Base-by-base conservation (phyloP, 2,797 vertebrate species). In the Ptychobarbus kaznakovi region DNA sequence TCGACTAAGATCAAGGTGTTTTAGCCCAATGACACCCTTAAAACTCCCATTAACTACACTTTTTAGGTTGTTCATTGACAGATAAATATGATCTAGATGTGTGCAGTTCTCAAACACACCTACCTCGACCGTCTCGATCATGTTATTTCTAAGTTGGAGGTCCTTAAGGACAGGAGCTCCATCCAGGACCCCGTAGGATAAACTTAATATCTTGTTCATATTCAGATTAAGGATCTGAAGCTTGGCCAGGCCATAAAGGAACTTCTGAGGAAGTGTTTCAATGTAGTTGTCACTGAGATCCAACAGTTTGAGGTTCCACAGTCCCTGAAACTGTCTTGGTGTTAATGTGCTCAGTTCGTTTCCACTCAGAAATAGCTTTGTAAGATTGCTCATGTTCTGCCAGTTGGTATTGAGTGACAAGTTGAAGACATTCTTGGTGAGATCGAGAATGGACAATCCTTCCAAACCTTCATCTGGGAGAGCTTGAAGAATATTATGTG, bases 211-310 rank as follows among this genome's bases (percentile, higher is more conserved):
- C 65, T 86, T 77, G 84, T 95, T 95, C 40, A 89, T 86, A 32
- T 89, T 93, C 70, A 95, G 61, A 61, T 72, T 81, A 58, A 95
- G 90, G 0, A 49, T 91, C 53, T 89, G 82, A 40, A 95, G 90
- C 1, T 85, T 75, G 20, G 18, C 32, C 58, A 94, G 86, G 22
- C 92, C 93, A 8, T 32, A 42, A 4, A 95, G 89, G 75, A 91
- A 75, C 13, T 89, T 90, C 0, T 1, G 15, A 0, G 92, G 88
- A 20, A 95, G 70, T 38, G 84, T 7, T 32, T 84, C 5, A 2
- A 95, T 90, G 44, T 58, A 11, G 88, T 95, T 95, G 86, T 89
- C 87, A 46, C 91, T 94, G 56, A 95, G 87, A 18, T 95, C 93
- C 86, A 95, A 86, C 3, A 91, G 4, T n/a, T 49, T 80, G 18